Evolutionary conservation across 2,797 vertebrate species (phyloP).

Genomic region (Neomorphus geoffroyi): DNA sequence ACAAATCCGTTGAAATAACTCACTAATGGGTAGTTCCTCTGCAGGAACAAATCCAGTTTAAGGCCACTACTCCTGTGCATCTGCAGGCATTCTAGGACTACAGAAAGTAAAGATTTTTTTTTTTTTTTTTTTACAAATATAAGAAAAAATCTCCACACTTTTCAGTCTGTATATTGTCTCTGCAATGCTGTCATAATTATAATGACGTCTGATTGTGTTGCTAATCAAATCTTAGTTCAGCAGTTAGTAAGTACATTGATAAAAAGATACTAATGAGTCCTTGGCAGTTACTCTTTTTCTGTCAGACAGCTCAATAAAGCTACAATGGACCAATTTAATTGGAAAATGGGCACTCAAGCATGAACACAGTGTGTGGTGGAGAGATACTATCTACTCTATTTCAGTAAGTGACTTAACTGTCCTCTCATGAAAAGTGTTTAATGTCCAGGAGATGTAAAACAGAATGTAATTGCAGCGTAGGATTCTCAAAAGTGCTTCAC

Average conservation of each 20-base stretch:
- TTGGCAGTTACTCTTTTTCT: constrained; percentile 33
- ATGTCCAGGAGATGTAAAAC: not conserved
- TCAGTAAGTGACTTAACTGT: not conserved
- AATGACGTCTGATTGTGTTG: not conserved
- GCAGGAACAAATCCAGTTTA: not conserved
- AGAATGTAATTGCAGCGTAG: not conserved
- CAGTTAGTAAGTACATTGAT: not conserved
- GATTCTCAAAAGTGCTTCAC: not conserved
- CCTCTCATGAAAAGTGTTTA: not conserved
- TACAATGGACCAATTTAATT: not conserved
- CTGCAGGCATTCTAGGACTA: not conserved
- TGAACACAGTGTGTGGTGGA: not conserved
- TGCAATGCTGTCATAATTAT: not conserved
- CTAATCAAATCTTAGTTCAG: constrained; percentile 36
- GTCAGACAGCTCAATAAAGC: constrained; percentile 27
- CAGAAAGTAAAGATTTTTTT: not conserved
- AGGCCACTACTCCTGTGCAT: not conserved
- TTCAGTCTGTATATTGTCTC: not conserved
- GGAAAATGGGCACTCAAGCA: constrained; percentile 32
- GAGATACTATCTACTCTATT: not conserved
- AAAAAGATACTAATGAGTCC: constrained; percentile 38
- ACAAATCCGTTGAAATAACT: constrained; percentile 5
- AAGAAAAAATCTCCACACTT: not conserved
- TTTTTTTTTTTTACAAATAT: not conserved
- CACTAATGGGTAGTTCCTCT: not conserved